Base-by-base conservation (phyloP, 2,797 vertebrate species). In the Coendou prehensilis region DNA sequence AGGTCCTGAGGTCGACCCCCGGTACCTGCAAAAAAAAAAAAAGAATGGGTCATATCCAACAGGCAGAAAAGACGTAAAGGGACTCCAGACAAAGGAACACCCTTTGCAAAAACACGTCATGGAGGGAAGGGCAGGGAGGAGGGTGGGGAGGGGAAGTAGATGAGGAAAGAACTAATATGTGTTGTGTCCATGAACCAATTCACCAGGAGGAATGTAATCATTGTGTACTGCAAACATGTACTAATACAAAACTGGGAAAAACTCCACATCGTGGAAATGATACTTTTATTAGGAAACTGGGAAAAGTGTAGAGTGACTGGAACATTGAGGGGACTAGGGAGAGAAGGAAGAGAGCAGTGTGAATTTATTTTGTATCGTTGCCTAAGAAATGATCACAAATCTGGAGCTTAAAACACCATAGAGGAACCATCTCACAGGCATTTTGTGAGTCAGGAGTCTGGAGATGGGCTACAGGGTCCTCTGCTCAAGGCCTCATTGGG, bases 201-300 rank as follows among this genome's bases (percentile, higher is more conserved):
- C 45, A 14, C 45, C 6, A 2, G 9, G 26, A 50, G 14, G 26
- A 47, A 11, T 75, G 41, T 1, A 14, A 47, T 47, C 45, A 50
- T 30, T 30, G 18, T 50, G 26, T 30, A 47, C 26, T 3, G 7
- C 26, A 47, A 30, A 50, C 45, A 26, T 15, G 11, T 28, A 28
- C 45, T 76, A 76, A 76, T 76, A 30, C n/a, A 50, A 76, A 47
- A 50, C 3, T 76, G 45, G 45, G 26, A 30, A 76, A 75, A 76
- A 47, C 13, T 10, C 26, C 45, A 76, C 33, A 80, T 54, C 20
- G 52, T 50, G 33, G n/a, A 61, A 79, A 30, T n/a, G 23, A 76
- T 64, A 41, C 63, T 76, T 81, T 69, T 87, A 79, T 79, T 26
- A 86, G n/a, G 63, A 86, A 91, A 91, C 45, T 10, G 64, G 52